phyloP scores from a whole-genome alignment of 2,888 invertebrate genomes.

The Drosophila maculinotata region DNA sequence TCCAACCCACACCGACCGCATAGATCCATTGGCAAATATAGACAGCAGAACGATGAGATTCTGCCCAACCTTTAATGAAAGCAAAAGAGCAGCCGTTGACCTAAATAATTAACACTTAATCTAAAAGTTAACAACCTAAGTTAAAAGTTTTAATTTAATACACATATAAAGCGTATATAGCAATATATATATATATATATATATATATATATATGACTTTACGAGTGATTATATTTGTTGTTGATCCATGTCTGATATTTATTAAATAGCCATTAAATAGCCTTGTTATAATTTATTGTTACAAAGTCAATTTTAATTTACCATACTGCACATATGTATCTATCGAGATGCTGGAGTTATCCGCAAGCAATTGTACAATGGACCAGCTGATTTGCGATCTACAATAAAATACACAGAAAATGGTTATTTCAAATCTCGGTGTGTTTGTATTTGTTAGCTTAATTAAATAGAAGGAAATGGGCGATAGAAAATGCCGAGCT shows the following conservation, averaged over 20 bases:
- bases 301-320: constrained; percentile 49
- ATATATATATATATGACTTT: constrained; percentile 33
- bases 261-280: constrained; percentile 67
- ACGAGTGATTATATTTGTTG: constrained; percentile 63
- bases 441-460: neutral
- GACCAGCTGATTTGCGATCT: constrained; percentile 60
- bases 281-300: constrained; percentile 73
- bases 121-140: constrained; percentile 40
- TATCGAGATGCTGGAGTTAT: constrained; percentile 9
- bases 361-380: constrained; percentile 49
- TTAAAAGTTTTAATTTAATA: constrained; percentile 45
- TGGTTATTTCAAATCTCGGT: constrained; percentile 10
- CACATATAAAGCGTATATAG: constrained; percentile 12
- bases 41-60: constrained; percentile 52
- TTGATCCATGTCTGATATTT: constrained; percentile 79
- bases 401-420: constrained; percentile 61
- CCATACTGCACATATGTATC: neutral
- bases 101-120: constrained; percentile 36
- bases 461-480: neutral
- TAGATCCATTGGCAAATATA: constrained; percentile 46
- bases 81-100: constrained; percentile 49
- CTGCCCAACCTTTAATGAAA: constrained; percentile 48
- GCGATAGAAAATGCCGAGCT: neutral
- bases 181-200: constrained; percentile 37
- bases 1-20: constrained; percentile 60